Evolutionary conservation across 1,140 invertebrate genomes (phyloP), one percentile per base, ranked within the genome.

Genomic region (Drosophila fuyamai): DNA sequence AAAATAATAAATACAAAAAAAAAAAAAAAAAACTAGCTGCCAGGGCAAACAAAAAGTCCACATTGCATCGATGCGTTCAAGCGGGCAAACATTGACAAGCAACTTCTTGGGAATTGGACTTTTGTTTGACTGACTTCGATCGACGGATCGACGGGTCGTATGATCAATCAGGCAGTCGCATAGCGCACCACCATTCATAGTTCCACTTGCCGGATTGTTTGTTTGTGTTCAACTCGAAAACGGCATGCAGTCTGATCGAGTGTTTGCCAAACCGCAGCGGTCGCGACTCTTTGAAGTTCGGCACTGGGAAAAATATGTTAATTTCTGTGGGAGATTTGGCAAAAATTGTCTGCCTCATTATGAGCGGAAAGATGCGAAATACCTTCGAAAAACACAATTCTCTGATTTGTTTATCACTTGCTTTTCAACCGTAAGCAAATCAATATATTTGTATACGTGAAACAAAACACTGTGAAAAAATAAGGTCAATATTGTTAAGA

Each of bases 41-140:
- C 40, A 40, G 66, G 51, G 59, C 50, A 71, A 63, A 67, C 65
- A 80, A 54, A 77, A 71, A 66, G 53, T 68, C 50, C 14, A 32
- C 41, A 63, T 59, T 90, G 85, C 84, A 89, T 58, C 55, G 73
- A 81, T 84, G 85, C 84, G 47, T 89, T 89, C 85, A 81, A 67
- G 77, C 80, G 63, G 62, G 62, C 84, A 89, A 90, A 90, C 84
- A 89, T 79, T 75, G 84, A 89, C 84, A 71, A 58, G 67, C 68
- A 89, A 89, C 84, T 88, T 88, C 83, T 86, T 88, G 79, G 79
- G 83, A 86, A 86, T 88, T 73, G 83, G 75, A 82, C 79, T 79
- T 78, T 75, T 65, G 44, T 75, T 71, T 68, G 75, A 32, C 48
- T 70, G 54, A 51, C 53, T 58, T 60, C 56, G 67, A 74, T 79